phyloP scores from a whole-genome alignment of 2,113 vertebrate species.

The Myiozetetes cayanensis region DNA sequence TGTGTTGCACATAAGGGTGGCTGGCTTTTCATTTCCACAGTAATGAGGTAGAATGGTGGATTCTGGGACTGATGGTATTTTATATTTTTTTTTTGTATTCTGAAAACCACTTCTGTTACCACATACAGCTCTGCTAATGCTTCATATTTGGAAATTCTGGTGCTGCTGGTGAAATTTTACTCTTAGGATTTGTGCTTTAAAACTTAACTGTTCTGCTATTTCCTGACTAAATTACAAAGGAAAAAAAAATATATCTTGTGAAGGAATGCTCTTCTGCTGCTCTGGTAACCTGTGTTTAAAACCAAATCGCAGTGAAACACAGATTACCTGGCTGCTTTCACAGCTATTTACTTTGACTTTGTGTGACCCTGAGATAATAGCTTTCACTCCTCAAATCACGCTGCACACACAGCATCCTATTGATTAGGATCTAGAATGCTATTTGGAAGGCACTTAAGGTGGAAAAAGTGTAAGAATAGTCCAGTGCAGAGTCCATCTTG shows the following conservation, averaged over 20 bases:
- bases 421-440: neutral
- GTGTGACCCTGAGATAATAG: neutral
- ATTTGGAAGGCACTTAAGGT: neutral
- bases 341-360: neutral
- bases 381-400: neutral
- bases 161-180: neutral
- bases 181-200: neutral
- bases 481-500: neutral
- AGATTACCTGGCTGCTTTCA: neutral
- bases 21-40: neutral
- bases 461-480: neutral
- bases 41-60: neutral
- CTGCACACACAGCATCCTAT: neutral
- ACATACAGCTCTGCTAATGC: neutral
- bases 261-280: neutral
- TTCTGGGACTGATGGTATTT: neutral
- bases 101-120: neutral
- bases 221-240: neutral
- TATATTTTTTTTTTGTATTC: neutral
- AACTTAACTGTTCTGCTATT: neutral
- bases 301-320: neutral
- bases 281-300: neutral
- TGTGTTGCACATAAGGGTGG: accelerated
- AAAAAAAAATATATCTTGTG: neutral
- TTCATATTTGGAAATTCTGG: neutral